Evolutionary conservation across 2,888 invertebrate genomes (phyloP).

Genomic region (Germaria angustata): DNA sequence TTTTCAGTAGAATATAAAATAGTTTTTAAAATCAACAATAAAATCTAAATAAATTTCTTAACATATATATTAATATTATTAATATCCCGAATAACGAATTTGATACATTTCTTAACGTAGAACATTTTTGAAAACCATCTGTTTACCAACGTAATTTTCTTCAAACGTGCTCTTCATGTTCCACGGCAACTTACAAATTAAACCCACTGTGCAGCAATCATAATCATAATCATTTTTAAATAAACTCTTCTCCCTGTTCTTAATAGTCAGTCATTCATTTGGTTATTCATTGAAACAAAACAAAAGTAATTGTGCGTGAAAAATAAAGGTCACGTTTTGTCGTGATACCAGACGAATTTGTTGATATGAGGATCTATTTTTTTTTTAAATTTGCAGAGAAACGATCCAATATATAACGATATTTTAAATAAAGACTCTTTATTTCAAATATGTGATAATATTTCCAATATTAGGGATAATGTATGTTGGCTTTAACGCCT

Average conservation of each 20-base stretch:
- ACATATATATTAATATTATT: too few species aligned
- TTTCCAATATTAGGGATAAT: too few species aligned
- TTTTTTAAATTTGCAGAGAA: too few species aligned
- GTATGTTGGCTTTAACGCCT: slow-evolving; percentile 39
- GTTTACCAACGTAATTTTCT: background rate
- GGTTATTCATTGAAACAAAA: slow-evolving; percentile 27
- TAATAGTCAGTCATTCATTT: background rate
- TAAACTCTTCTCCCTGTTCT: background rate
- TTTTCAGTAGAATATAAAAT: too few species aligned
- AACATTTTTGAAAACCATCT: background rate
- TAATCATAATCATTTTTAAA: slow-evolving; percentile 43
- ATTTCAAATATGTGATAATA: too few species aligned
- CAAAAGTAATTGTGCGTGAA: slow-evolving; percentile 61
- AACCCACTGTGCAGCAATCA: slow-evolving; percentile 6
- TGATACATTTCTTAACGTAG: background rate
- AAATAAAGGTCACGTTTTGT: slow-evolving; percentile 60
- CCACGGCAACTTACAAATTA: slow-evolving; percentile 41
- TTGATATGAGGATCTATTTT: background rate
- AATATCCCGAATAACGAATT: too few species aligned
- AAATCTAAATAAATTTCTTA: background rate
- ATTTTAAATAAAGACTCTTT: too few species aligned
- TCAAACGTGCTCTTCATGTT: slow-evolving; percentile 53
- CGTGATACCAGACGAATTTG: background rate
- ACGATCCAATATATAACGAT: too few species aligned
- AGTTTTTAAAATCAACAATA: too few species aligned